Evolutionary conservation across 2,888 invertebrate genomes (phyloP).

Genomic region (Nomada ferruginata): DNA sequence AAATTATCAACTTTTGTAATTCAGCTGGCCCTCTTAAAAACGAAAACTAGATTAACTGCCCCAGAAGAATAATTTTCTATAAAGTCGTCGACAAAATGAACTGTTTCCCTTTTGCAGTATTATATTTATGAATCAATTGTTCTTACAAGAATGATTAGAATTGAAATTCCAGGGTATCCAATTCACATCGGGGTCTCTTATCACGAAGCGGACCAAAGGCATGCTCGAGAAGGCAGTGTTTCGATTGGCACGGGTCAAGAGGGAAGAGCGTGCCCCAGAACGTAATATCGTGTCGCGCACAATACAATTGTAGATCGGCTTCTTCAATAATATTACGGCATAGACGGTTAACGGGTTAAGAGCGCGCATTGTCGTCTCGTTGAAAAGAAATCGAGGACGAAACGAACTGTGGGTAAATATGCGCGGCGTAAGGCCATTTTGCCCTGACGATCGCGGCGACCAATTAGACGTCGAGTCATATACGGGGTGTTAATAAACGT

Average conservation of each 20-base stretch:
- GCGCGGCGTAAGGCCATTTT: constrained; percentile 58
- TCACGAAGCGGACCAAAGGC: constrained; percentile 16
- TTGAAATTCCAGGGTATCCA: too few species aligned
- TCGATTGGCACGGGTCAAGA: constrained; percentile 68
- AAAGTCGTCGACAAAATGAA: too few species aligned
- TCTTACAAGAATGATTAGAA: too few species aligned
- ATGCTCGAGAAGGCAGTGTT: constrained; percentile 34
- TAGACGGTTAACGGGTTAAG: constrained; percentile 71
- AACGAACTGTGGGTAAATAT: constrained; percentile 73
- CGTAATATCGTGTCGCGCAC: constrained; percentile 69
- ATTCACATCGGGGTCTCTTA: too few species aligned
- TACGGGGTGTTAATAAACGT: constrained; percentile 42
- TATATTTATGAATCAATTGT: neutral
- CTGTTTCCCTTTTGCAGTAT: too few species aligned
- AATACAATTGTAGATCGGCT: constrained; percentile 69
- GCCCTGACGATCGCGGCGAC: constrained; percentile 45
- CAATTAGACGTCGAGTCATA: constrained; percentile 59
- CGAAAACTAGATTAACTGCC: too few species aligned
- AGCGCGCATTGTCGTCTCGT: constrained; percentile 70
- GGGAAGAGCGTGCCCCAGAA: constrained; percentile 67
- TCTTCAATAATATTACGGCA: constrained; percentile 71
- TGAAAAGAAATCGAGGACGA: constrained; percentile 73
- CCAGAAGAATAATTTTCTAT: too few species aligned
- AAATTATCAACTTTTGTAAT: too few species aligned
- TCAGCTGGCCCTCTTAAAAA: too few species aligned